phyloP scores from a whole-genome alignment of 2,888 invertebrate species.

The Dicyrtomina minuta region DNA sequence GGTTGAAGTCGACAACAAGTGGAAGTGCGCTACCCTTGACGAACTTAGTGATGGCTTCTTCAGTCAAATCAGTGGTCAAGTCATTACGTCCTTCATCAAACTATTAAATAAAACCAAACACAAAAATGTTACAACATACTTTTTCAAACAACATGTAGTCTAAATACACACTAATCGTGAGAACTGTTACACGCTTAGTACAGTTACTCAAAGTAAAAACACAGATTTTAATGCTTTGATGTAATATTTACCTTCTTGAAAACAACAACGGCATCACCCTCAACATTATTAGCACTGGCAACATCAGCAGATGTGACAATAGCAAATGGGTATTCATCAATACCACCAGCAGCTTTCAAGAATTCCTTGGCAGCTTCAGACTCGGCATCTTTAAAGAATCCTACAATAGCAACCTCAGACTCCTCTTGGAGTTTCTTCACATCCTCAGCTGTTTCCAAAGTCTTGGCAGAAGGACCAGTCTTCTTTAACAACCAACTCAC shows the following conservation, averaged over 20 bases:
- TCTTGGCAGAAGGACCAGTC: slow-evolving; percentile 91
- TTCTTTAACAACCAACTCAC: slow-evolving; percentile 94
- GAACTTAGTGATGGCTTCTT: slow-evolving; percentile 76
- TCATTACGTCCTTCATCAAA: slow-evolving; percentile 81
- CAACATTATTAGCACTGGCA: slow-evolving; percentile 74
- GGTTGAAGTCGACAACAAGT: slow-evolving; percentile 91
- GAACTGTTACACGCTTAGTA: slow-evolving; percentile 8
- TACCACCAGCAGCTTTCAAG: slow-evolving; percentile 72
- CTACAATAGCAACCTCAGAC: slow-evolving; percentile 79
- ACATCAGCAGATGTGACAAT: slow-evolving; percentile 78
- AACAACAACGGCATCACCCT: slow-evolving; percentile 76
- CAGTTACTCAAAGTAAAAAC: slow-evolving; percentile 11
- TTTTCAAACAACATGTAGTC: slow-evolving; percentile 5
- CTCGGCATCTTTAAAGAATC: slow-evolving; percentile 84
- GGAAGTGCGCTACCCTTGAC: slow-evolving; percentile 82
- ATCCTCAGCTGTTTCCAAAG: slow-evolving; percentile 74
- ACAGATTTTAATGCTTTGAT: not conserved
- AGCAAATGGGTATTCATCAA: slow-evolving; percentile 88
- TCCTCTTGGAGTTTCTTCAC: slow-evolving; percentile 79
- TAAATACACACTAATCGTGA: not conserved
- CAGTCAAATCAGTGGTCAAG: slow-evolving; percentile 69
- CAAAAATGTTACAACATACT: slow-evolving; percentile 1
- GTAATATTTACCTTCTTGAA: slow-evolving; percentile 78
- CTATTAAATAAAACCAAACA: slow-evolving; percentile 58
- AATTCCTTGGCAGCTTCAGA: slow-evolving; percentile 80